These are phyloP conservation scores for Microvelia longipes DNA, from an alignment of 1,140 invertebrate genomes.

Conservation along the genomic window DNA sequence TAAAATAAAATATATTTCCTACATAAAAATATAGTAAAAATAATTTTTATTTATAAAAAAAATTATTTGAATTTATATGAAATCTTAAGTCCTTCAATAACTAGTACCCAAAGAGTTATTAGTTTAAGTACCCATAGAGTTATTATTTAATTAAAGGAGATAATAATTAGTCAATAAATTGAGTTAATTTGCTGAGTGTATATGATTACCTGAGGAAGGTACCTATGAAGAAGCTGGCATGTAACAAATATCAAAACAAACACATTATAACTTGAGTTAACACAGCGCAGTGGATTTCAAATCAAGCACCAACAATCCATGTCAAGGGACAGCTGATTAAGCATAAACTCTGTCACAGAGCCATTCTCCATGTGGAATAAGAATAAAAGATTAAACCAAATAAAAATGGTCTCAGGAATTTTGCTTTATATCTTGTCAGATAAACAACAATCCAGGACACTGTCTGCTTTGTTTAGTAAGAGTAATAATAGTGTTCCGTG, in stretches of 20 bases:
- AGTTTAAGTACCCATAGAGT: background rate
- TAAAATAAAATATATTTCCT: no score
- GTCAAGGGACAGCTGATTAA: no score
- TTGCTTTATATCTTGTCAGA: no score
- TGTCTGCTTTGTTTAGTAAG: no score
- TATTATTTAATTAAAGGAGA: background rate
- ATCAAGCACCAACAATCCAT: background rate
- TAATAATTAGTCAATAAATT: background rate
- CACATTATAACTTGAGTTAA: background rate
- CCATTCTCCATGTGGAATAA: no score
- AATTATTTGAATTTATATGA: background rate
- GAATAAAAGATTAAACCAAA: no score
- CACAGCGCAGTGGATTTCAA: background rate
- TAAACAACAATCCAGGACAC: no score
- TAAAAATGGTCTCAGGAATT: no score
- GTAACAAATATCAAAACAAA: constrained; percentile 14
- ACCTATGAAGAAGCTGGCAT: constrained; percentile 20
- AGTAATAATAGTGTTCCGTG: no score
- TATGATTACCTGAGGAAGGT: constrained; percentile 18
- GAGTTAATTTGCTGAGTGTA: background rate
- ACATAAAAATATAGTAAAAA: background rate
- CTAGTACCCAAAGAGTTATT: background rate
- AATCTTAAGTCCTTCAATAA: background rate
- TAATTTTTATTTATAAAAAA: background rate
- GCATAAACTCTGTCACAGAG: no score